Evolutionary conservation across 1,140 invertebrate genomes (phyloP).

Genomic region (Leptinotarsa undecemlineata): DNA sequence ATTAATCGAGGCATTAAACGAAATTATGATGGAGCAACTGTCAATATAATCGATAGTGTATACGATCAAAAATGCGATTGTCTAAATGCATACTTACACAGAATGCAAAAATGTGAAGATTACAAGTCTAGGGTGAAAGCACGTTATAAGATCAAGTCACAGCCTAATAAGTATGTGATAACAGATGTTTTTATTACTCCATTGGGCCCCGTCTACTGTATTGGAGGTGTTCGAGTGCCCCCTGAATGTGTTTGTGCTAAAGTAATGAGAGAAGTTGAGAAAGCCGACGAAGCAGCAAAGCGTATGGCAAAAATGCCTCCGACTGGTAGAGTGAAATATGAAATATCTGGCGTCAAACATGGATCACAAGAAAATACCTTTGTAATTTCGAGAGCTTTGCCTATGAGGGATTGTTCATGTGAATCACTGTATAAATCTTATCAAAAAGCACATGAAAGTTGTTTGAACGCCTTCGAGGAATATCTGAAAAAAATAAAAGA

Average conservation of each 20-base stretch:
- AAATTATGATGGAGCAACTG: neutral
- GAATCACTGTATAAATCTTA: slow-evolving; percentile 42
- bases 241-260: slow-evolving; percentile 35
- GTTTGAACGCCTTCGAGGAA: slow-evolving; percentile 40
- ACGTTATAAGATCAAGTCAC: slow-evolving; percentile 29
- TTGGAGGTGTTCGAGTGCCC: slow-evolving; percentile 32
- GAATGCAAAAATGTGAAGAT: slow-evolving; percentile 32
- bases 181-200: slow-evolving; percentile 28
- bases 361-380: slow-evolving; percentile 47
- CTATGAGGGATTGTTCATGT: slow-evolving; percentile 41
- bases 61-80: slow-evolving; percentile 32
- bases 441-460: slow-evolving; percentile 37
- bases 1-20: slow-evolving; percentile 1
- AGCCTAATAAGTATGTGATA: slow-evolving; percentile 28
- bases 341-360: slow-evolving; percentile 45
- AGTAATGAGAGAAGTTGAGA: slow-evolving; percentile 31
- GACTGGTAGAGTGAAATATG: slow-evolving; percentile 43
- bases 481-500: slow-evolving; percentile 38
- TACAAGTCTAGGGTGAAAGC: slow-evolving; percentile 32
- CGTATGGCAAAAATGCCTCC: slow-evolving; percentile 42
- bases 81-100: slow-evolving; percentile 31
- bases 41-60: slow-evolving; percentile 31
- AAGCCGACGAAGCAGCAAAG: slow-evolving; percentile 29
- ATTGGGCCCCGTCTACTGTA: slow-evolving; percentile 35
- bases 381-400: slow-evolving; percentile 38